phyloP scores from a whole-genome alignment of 2,888 invertebrate species.

The Theretra japonica region DNA sequence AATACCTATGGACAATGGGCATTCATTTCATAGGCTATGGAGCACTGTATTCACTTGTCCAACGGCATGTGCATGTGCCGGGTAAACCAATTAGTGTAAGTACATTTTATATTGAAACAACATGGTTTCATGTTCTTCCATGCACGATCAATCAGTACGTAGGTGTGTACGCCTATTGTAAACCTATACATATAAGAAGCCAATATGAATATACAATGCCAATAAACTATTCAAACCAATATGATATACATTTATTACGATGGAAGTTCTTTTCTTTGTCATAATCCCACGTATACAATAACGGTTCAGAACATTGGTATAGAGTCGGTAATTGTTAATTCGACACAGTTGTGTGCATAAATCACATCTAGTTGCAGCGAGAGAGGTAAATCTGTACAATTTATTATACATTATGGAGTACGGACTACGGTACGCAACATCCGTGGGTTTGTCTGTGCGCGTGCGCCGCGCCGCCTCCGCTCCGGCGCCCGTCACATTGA shows the following conservation, averaged over 20 bases:
- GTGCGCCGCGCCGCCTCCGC: conserved; percentile 32
- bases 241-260: conserved; percentile 47
- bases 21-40: no score
- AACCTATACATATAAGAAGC: conserved; percentile 28
- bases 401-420: conserved; percentile 64
- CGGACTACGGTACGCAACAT: conserved; percentile 32
- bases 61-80: not conserved
- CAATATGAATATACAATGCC: conserved; percentile 36
- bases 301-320: conserved; percentile 62
- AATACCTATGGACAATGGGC: no score
- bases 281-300: conserved; percentile 56
- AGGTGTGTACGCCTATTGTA: conserved; percentile 32
- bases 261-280: conserved; percentile 46
- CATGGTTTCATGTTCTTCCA: not conserved
- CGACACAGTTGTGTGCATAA: conserved; percentile 75
- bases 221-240: conserved; percentile 49
- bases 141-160: not conserved
- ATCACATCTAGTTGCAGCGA: conserved; percentile 71
- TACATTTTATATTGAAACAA: conserved; percentile 2
- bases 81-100: conserved; percentile 1
- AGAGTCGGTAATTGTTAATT: conserved; percentile 76
- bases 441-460: conserved; percentile 32
- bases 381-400: conserved; percentile 69
- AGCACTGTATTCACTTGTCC: not conserved
- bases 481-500: conserved; percentile 44